phyloP scores from a whole-genome alignment of 2,113 vertebrate genomes.

The Tympanuchus pallidicinctus region DNA sequence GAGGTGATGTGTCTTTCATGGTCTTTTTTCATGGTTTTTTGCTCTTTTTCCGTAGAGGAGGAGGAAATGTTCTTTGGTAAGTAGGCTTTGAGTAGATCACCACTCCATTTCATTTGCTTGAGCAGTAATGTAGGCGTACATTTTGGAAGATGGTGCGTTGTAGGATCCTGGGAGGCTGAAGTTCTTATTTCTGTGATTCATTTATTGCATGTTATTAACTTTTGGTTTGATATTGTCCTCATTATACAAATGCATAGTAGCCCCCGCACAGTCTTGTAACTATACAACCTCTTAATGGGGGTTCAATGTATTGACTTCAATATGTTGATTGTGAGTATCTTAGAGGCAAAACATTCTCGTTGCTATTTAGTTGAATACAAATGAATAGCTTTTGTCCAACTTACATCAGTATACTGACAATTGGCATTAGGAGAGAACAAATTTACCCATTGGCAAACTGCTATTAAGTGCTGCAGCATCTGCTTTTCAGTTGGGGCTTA shows the following conservation, averaged over 20 bases:
- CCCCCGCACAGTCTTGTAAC: background rate
- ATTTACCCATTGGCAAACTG: constrained; percentile 25
- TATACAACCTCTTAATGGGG: background rate
- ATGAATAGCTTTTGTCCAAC: background rate
- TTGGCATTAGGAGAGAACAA: constrained; percentile 11
- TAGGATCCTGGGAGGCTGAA: background rate
- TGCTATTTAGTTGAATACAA: background rate
- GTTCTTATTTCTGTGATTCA: background rate
- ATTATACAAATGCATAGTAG: background rate
- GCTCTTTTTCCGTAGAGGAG: background rate
- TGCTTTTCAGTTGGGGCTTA: constrained; percentile 47
- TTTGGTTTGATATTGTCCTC: background rate
- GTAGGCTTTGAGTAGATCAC: background rate
- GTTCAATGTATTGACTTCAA: background rate
- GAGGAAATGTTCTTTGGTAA: background rate
- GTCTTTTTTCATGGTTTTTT: background rate
- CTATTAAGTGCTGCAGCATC: constrained; percentile 41
- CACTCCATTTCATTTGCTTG: no score
- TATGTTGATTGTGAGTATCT: background rate
- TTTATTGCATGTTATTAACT: background rate
- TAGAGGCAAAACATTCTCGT: background rate
- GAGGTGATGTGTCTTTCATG: background rate
- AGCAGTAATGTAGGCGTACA: background rate
- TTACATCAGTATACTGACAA: background rate
- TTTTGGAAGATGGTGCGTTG: background rate